Evolutionary conservation across 2,888 invertebrate genomes (phyloP).

Genomic region (Neuroscelio doddi): DNA sequence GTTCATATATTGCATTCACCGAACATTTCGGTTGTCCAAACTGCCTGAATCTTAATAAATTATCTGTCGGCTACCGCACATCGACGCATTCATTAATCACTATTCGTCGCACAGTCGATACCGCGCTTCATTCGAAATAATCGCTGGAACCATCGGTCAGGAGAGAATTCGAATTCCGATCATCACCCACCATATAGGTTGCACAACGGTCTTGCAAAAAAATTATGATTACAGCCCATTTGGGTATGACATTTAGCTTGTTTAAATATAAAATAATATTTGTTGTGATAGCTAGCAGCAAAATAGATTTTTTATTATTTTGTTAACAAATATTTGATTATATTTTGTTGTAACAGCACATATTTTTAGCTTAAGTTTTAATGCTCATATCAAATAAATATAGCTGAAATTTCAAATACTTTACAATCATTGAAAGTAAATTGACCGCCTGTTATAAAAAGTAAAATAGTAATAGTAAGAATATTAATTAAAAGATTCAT

Average conservation of each 20-base stretch:
- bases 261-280: slow-evolving; percentile 11
- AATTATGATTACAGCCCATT: too few species aligned
- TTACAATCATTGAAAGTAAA: too few species aligned
- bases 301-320: slow-evolving; percentile 19
- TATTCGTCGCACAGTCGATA: slow-evolving; percentile 44
- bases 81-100: slow-evolving; percentile 65
- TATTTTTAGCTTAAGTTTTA: too few species aligned
- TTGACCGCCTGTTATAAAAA: too few species aligned
- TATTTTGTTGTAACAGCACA: slow-evolving; percentile 30
- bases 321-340: neutral
- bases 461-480: too few species aligned
- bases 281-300: slow-evolving; percentile 24
- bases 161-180: slow-evolving; percentile 55
- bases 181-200: slow-evolving; percentile 17
- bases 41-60: slow-evolving; percentile 62
- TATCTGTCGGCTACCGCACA: slow-evolving; percentile 54
- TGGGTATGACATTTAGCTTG: too few species aligned
- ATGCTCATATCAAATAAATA: too few species aligned
- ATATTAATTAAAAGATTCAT: too few species aligned
- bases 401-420: too few species aligned
- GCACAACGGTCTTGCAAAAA: too few species aligned
- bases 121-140: slow-evolving; percentile 51
- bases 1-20: slow-evolving; percentile 25
- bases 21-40: slow-evolving; percentile 26
- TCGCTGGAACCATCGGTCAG: slow-evolving; percentile 50